Conservation (phyloP, 2,797 vertebrate species). For the Cygnus olor region DNA sequence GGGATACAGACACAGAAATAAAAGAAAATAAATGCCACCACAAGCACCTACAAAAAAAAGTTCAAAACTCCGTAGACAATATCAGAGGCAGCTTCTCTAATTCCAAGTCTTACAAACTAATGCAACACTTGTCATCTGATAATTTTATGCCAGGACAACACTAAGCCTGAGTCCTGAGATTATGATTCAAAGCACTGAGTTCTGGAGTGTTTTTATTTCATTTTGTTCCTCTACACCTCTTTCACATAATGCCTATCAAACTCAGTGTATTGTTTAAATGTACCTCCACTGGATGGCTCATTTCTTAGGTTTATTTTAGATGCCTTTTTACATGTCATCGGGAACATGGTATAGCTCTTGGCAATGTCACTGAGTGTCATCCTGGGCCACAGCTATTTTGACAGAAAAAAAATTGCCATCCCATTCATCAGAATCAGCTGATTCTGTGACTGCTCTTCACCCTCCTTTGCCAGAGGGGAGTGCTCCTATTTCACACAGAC, state of each 20-base stretch:
- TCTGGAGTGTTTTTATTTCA: fast-evolving
- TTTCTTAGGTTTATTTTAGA: neutral
- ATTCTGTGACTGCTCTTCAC: neutral
- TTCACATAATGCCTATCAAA: neutral
- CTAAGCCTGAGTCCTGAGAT: neutral
- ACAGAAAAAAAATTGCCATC: fast-evolving
- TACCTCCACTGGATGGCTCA: neutral
- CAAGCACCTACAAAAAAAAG: neutral
- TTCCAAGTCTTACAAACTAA: neutral
- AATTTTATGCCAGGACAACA: neutral
- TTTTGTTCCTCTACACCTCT: neutral
- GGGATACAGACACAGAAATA: neutral
- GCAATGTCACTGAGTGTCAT: fast-evolving
- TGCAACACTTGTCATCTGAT: neutral
- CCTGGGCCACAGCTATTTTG: neutral
- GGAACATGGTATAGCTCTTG: neutral
- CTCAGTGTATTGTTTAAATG: neutral
- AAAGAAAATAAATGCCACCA: neutral
- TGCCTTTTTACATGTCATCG: fast-evolving
- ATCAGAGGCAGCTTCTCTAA: neutral
- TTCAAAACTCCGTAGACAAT: neutral
- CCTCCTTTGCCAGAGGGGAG: neutral
- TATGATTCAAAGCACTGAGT: neutral
- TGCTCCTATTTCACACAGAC: neutral
- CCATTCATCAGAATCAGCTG: neutral